Evolutionary conservation across 2,113 vertebrate species (phyloP).

Genomic region (Myotis lucifugus): DNA sequence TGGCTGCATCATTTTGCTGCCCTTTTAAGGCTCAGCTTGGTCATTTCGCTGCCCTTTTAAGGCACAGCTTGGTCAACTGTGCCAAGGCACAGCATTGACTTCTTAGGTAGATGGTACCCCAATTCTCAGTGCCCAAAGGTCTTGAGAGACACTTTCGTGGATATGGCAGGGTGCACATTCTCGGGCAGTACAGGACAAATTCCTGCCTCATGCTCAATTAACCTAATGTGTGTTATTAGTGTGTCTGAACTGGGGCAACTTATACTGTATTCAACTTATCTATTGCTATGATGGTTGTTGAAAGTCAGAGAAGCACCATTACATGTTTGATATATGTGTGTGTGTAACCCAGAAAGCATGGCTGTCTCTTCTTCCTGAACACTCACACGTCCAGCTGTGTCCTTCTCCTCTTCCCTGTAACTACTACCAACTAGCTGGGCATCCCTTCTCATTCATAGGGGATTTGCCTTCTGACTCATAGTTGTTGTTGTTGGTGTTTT

Average conservation of each 20-base stretch:
- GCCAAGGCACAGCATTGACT: background rate
- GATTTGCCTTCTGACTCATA: background rate
- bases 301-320: background rate
- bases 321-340: background rate
- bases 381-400: accelerated
- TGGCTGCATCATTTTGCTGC: too few species aligned
- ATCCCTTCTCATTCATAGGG: background rate
- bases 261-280: background rate
- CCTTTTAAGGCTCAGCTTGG: too few species aligned
- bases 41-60: too few species aligned
- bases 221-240: background rate
- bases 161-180: background rate
- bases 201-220: background rate
- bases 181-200: background rate
- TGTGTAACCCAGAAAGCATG: background rate
- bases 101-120: background rate
- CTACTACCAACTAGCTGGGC: background rate
- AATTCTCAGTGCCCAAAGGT: background rate
- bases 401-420: background rate
- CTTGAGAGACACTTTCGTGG: background rate
- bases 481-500: background rate
- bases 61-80: background rate
- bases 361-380: background rate
- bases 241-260: background rate
- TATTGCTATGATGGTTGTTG: background rate